Evolutionary conservation across 2,888 invertebrate genomes (phyloP).

Genomic region (Lepidonotus clava): DNA sequence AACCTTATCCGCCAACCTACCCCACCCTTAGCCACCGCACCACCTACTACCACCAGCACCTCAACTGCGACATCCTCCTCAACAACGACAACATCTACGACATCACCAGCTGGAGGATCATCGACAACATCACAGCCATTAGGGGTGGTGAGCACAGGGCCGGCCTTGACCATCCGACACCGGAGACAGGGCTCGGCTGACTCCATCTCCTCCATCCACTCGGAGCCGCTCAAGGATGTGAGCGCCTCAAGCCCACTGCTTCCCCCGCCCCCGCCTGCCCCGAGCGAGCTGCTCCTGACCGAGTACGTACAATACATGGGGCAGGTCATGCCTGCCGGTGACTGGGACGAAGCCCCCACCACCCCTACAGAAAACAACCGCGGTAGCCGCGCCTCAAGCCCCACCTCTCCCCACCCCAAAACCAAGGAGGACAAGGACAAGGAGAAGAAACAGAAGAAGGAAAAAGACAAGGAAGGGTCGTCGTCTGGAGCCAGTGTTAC

Average conservation of each 20-base stretch:
- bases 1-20: constrained; percentile 34
- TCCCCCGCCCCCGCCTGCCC: constrained; percentile 43
- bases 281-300: constrained; percentile 45
- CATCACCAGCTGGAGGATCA: neutral
- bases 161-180: neutral
- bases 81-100: neutral
- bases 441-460: neutral
- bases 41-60: neutral
- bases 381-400: constrained; percentile 57
- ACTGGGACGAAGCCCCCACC: constrained; percentile 7
- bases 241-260: neutral
- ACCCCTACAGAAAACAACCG: neutral
- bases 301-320: constrained; percentile 76
- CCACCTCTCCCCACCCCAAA: constrained; percentile 4
- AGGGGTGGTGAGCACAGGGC: too few species aligned
- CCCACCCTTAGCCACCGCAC: neutral
- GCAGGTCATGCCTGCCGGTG: constrained; percentile 71
- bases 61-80: neutral
- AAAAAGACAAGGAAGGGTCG: constrained; percentile 10
- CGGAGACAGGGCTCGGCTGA: constrained; percentile 48
- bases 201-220: constrained; percentile 39
- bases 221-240: neutral
- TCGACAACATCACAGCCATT: neutral
- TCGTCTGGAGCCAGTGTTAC: neutral
- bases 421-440: neutral